Base-by-base conservation (phyloP, 2,888 invertebrate genomes). In the Zaprionus obscuricornis region DNA sequence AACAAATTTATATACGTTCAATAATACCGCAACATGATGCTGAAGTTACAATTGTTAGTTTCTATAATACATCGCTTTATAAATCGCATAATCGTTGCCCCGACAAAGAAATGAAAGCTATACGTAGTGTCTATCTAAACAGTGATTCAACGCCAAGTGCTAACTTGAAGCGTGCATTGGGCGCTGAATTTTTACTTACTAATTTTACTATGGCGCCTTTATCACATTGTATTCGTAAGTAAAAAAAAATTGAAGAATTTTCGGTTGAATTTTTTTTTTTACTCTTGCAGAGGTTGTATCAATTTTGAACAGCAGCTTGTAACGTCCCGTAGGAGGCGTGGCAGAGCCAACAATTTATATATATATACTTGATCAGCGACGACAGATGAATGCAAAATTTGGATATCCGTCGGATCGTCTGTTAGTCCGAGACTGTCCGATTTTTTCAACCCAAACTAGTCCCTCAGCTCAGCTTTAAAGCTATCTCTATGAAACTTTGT, bases 11-110 rank as follows among this genome's bases (percentile, higher is more conserved):
- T 60, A 92, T 97, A 59, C 93, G 94, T 42, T 93, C 93, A 60
- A 93, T 97, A 45, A 88, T 82, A 6, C 85, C 84, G 22, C 79
- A 89, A 40, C 88, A 89, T 39, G 89, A 89, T 56, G 82, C 87
- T 0, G 93, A 93, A 31, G 93, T 94, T 16, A 94, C 94, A 8
- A 92, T 94, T 60, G 93, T 95, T 34, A 93, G 93, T 62, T 95
- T 95, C 93, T 93, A 95, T 89, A 98, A 98, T 90, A 94, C 94
- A 34, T 94, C 96, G 5, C 66, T 90, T 11, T 84, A 82, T 39
- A 88, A 88, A 56, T 52, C 73, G 2, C 85, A 90, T 57, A 88
- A 89, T 70, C 86, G 92, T 42, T 98, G 98, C 89, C 96, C 97
- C 0, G 92, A 94, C 66, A 92, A 93, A 34, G 94, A 95, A 81